These are phyloP conservation scores for Novumbra hubbsi DNA, from an alignment of 2,797 vertebrate species.

Conservation along the genomic window DNA sequence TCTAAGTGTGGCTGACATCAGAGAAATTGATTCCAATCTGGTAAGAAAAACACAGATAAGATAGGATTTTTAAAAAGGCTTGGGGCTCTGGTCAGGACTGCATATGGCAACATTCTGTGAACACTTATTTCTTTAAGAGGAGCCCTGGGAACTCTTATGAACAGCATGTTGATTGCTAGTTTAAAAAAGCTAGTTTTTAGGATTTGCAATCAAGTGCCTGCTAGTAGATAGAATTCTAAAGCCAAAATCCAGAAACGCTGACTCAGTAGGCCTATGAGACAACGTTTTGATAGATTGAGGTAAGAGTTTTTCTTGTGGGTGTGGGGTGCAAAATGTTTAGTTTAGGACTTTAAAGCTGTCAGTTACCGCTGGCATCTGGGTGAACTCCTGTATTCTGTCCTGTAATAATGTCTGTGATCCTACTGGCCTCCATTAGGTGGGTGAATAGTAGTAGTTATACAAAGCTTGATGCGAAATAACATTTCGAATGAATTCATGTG, in stretches of 20 bases:
- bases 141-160: constrained; percentile 27
- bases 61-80: constrained; percentile 43
- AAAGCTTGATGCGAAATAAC: background rate
- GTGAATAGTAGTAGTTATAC: constrained; percentile 7
- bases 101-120: constrained; percentile 34
- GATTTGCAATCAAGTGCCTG: constrained; percentile 46
- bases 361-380: constrained; percentile 32
- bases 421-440: background rate
- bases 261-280: constrained; percentile 16
- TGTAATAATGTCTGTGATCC: constrained; percentile 29
- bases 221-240: constrained; percentile 12
- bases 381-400: constrained; percentile 41
- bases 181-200: constrained; percentile 31
- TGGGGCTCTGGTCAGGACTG: constrained; percentile 31
- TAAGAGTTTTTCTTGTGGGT: constrained; percentile 38
- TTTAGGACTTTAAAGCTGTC: constrained; percentile 52
- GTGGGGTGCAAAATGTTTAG: constrained; percentile 49
- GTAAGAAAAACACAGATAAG: constrained; percentile 55
- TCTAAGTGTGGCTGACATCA: constrained; percentile 47
- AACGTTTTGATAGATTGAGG: constrained; percentile 40
- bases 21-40: constrained; percentile 49
- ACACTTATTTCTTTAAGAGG: constrained; percentile 35
- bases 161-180: constrained; percentile 40
- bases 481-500: background rate
- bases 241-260: constrained; percentile 8